phyloP scores from a whole-genome alignment of 1,140 invertebrate species.

The Cheumatopsyche charites region DNA sequence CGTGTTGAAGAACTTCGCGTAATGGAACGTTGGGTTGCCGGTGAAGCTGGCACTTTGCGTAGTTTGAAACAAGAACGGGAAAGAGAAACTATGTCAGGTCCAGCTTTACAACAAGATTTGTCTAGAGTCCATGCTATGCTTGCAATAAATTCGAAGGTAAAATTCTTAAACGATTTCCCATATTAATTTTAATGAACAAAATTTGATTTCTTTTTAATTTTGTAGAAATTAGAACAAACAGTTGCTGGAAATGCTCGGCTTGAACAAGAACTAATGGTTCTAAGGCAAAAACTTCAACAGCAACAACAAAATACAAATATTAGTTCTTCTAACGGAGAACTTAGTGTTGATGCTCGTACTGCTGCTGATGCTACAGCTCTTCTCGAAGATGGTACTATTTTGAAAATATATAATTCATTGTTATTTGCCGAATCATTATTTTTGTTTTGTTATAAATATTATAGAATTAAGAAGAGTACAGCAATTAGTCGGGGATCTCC shows the following conservation, averaged over 20 bases:
- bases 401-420: constrained; percentile 11
- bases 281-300: constrained; percentile 83
- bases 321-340: not conserved
- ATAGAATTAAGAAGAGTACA: constrained; percentile 80
- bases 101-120: constrained; percentile 77
- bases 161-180: not conserved
- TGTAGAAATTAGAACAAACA: constrained; percentile 86
- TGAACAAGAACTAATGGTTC: constrained; percentile 84
- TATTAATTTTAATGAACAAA: not conserved
- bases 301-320: constrained; percentile 54
- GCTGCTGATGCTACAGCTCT: constrained; percentile 66
- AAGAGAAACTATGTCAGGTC: constrained; percentile 75
- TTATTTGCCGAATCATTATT: no score
- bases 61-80: constrained; percentile 84
- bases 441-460: not conserved
- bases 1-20: constrained; percentile 79
- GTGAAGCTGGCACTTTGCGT: constrained; percentile 83
- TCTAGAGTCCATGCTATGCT: constrained; percentile 81
- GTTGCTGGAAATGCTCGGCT: constrained; percentile 86
- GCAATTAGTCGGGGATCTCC: constrained; percentile 81
- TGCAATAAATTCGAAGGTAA: constrained; percentile 88
- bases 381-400: constrained; percentile 68
- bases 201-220: constrained; percentile 30
- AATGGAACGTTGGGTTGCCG: constrained; percentile 82
- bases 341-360: constrained; percentile 32